These are phyloP conservation scores for Euplexia lucipara DNA, from an alignment of 2,888 invertebrate species.

Conservation along the genomic window DNA sequence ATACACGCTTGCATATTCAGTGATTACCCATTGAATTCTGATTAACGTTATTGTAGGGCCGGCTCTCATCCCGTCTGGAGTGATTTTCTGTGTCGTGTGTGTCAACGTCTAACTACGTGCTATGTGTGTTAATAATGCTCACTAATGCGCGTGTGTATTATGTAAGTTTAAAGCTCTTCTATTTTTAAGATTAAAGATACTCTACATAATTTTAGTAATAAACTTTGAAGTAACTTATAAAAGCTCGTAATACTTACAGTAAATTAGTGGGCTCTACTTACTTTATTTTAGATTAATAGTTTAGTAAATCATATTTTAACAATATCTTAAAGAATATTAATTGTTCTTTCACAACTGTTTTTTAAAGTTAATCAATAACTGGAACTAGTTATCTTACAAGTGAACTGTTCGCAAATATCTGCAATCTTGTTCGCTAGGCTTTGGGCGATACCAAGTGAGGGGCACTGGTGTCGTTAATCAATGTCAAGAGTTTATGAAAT, in stretches of 20 bases:
- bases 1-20: conserved; percentile 69
- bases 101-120: conserved; percentile 25
- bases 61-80: conserved; percentile 42
- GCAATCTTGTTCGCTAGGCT: conserved; percentile 43
- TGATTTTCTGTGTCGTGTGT: conserved; percentile 48
- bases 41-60: conserved; percentile 64
- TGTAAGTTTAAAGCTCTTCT: conserved; percentile 27
- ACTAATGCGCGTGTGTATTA: conserved; percentile 31
- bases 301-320: conserved; percentile 43
- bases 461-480: conserved; percentile 49
- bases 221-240: conserved; percentile 45
- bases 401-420: conserved; percentile 48
- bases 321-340: conserved; percentile 49
- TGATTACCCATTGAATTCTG: conserved; percentile 70
- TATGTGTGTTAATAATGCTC: conserved; percentile 40
- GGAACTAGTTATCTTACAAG: conserved; percentile 50
- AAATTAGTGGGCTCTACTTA: conserved; percentile 42
- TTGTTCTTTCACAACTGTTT: conserved; percentile 46
- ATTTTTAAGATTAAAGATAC: conserved; percentile 29
- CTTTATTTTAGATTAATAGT: conserved; percentile 47
- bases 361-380: conserved; percentile 48
- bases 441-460: conserved; percentile 33
- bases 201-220: conserved; percentile 4
- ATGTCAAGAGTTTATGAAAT: conserved; percentile 47
- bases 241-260: conserved; percentile 17